Evolutionary conservation across 1,140 invertebrate species (phyloP), one percentile per base, ranked within the genome.

Genomic region (Ectropis grisescens): DNA sequence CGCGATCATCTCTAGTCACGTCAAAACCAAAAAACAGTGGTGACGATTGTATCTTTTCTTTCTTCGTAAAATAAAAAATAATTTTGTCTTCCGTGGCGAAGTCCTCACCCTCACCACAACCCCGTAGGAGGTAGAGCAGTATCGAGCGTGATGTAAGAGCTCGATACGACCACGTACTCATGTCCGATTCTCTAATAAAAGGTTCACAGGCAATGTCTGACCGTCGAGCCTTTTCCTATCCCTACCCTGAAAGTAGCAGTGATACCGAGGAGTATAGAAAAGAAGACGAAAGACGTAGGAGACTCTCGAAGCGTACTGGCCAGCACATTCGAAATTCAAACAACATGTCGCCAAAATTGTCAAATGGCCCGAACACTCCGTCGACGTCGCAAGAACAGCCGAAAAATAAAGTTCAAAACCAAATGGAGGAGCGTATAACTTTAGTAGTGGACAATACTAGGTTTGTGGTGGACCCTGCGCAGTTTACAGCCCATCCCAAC

Each of bases 391-490:
- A 47, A n/a, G n/a, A n/a, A n/a, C n/a, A n/a, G n/a, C n/a, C n/a
- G n/a, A n/a, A 60, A 0, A n/a, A n/a, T n/a, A n/a, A n/a, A n/a
- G n/a, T n/a, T n/a, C 68, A 70, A 41, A 47, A 40, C 30, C 55
- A 72, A 3, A 85, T 84, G 27, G 91, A 93, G 36, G 92, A 94
- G 48, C 74, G 91, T 26, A 90, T 98, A 11, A 97, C 95, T 1
- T 84, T 98, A 13, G 90, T 98, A n/a, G 96, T 98, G 2, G 96
- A 98, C 67, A 95, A 95, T 46, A 96, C 95, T 0, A 85, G 95
- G 49, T 96, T 95, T 74, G 89, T 96, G 3, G 89, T 98, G 1
- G 95, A 98, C 81, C 94, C 94, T 2, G 89, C 92, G 7, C 83
- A 98, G 30, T 96, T 98, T 58, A 92, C 92, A 5, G 91, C 92